Percentiles rank a stretch among this genome's conserved stretches.
Evolutionary conservation across 2,113 vertebrate species (phyloP).

Genomic region (Smithornis capensis): DNA sequence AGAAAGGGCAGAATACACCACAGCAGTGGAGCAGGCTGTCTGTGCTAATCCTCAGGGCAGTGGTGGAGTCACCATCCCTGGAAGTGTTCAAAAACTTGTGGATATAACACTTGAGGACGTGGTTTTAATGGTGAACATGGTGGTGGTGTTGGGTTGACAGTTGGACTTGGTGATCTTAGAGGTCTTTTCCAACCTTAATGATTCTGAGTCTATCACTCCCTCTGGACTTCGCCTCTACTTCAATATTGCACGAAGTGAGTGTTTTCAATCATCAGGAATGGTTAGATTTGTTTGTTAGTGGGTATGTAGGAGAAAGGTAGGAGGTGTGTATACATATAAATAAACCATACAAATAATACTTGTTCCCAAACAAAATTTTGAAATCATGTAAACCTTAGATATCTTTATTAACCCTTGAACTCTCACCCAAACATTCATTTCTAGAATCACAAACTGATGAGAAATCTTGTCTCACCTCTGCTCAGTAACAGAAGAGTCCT

Average conservation of each 20-base stretch:
- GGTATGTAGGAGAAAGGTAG: not conserved
- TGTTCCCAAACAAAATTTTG: not conserved
- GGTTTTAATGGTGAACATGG: not conserved
- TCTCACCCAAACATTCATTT: not conserved
- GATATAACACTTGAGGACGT: no score
- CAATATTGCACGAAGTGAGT: not conserved
- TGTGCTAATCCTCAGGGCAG: not conserved
- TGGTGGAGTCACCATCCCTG: not conserved
- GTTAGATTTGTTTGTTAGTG: not conserved
- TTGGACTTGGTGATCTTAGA: not conserved
- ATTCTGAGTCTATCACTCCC: not conserved
- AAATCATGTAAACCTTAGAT: not conserved
- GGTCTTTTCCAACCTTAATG: not conserved
- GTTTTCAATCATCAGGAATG: not conserved
- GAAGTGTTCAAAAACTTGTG: not conserved
- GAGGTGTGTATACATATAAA: rapidly evolving
- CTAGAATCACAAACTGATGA: not conserved
- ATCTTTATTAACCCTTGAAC: not conserved
- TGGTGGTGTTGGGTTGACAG: not conserved
- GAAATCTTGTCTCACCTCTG: not conserved
- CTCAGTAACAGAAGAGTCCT: not conserved
- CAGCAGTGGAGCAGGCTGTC: rapidly evolving
- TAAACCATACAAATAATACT: not conserved
- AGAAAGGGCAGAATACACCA: not conserved
- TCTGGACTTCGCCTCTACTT: not conserved